Base-by-base conservation (phyloP, 2,797 vertebrate species). In the Gymnoscopelus braueri region DNA sequence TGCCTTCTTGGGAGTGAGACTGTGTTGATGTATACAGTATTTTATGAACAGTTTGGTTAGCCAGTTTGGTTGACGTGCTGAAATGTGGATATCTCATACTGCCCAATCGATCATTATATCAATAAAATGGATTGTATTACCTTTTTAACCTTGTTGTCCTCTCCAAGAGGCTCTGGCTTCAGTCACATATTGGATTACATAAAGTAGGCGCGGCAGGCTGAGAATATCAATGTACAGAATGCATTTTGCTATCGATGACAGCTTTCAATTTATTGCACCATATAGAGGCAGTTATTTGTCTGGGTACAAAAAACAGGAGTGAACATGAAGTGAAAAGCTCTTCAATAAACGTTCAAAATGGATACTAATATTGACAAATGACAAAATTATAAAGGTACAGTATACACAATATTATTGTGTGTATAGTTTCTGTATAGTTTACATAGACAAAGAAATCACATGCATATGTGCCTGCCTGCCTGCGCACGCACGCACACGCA, bases 61-160 rank as follows among this genome's bases (percentile, higher is more conserved):
- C 74, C 82, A 89, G 52, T 81, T 81, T 84, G 81, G 83, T 87
- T 84, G 64, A 87, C 79, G 78, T 58, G 75, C 81, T 87, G 83
- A 88, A 82, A 84, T 71, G 69, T 60, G 74, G 71, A 79, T 66
- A 78, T 79, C 50, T 57, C 60, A 23, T 58, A 61, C 51, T 52
- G 11, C 83, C 77, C 65, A 78, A 87, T 78, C 79, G 85, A 90
- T 85, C 69, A 11, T 50, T 5, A 19, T 53, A 23, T 90, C 87
- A 85, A 79, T 87, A 80, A 72, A 70, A 71, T 73, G 70, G 80
- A 84, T 83, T 80, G 63, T 76, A 86, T 89, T 88, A 75, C 77
- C 57, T 61, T 13, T 83, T 86, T 88, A 84, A 84, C 80, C 82
- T 88, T 76, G 76, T 5, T 51, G 53, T 49, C 49, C 60, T 57